phyloP scores from a whole-genome alignment of 1,140 invertebrate species.

The Diplogasteroides magnus region DNA sequence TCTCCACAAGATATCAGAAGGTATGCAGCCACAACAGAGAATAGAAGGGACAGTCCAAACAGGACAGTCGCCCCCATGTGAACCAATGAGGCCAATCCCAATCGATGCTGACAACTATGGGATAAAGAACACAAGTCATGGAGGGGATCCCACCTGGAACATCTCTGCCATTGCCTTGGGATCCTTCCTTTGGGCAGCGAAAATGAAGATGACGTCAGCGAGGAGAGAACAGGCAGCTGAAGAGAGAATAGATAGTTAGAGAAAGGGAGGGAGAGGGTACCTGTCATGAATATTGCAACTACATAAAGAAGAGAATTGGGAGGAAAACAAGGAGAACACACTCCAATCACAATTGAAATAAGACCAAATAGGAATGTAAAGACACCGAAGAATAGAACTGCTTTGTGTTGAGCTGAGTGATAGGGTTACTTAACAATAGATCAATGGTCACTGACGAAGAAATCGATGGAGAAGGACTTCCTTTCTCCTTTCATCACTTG shows the following conservation, averaged over 20 bases:
- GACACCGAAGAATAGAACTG: slow-evolving; percentile 22
- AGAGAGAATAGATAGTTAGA: too few species aligned
- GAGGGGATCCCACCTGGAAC: background rate
- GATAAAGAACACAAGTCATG: background rate
- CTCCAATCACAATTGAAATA: slow-evolving; percentile 20
- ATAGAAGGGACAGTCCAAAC: slow-evolving; percentile 15
- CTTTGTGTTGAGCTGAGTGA: slow-evolving; percentile 27
- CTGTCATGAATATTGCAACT: slow-evolving; percentile 22
- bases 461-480: slow-evolving; percentile 17
- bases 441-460: slow-evolving; percentile 4
- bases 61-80: slow-evolving; percentile 18
- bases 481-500: background rate
- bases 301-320: slow-evolving; percentile 25
- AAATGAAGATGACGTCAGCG: slow-evolving; percentile 17
- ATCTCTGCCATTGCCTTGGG: background rate
- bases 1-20: slow-evolving; percentile 13
- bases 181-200: slow-evolving; percentile 8
- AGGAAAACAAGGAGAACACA: slow-evolving; percentile 27
- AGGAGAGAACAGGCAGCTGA: slow-evolving; percentile 22
- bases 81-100: slow-evolving; percentile 18
- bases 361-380: slow-evolving; percentile 26
- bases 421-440: background rate
- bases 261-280: too few species aligned
- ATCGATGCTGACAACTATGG: slow-evolving; percentile 9
- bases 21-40: slow-evolving; percentile 22